These are phyloP conservation scores for Alectura lathami DNA, from an alignment of 2,113 vertebrate genomes.

Conservation along the genomic window DNA sequence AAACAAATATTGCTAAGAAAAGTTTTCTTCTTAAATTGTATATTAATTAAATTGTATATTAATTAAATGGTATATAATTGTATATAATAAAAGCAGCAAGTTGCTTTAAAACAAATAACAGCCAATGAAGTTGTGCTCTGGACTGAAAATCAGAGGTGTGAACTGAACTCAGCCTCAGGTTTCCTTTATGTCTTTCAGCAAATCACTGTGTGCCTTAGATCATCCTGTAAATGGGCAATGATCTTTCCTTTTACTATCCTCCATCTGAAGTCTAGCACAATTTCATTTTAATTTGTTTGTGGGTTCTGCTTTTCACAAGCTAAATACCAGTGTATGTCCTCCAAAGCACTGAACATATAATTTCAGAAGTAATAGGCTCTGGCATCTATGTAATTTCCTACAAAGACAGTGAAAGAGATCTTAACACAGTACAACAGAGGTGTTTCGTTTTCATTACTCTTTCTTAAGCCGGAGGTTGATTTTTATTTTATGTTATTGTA, in stretches of 20 bases:
- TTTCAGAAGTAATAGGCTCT: not conserved
- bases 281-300: not conserved
- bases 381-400: not conserved
- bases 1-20: not conserved
- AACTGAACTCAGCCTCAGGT: not conserved
- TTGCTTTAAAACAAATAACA: not conserved
- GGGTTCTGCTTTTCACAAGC: not conserved
- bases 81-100: not conserved
- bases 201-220: not conserved
- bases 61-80: no score
- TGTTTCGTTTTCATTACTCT: not conserved
- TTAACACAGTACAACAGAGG: not conserved
- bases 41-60: not conserved
- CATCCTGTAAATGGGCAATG: not conserved
- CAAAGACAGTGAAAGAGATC: not conserved
- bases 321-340: not conserved
- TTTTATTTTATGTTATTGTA: not conserved
- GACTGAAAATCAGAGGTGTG: not conserved
- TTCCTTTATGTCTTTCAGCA: not conserved
- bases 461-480: not conserved
- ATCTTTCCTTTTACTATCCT: not conserved
- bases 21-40: not conserved
- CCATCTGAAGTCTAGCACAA: not conserved
- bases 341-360: not conserved
- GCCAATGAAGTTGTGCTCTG: not conserved